Base-by-base conservation (phyloP, 2,113 vertebrate genomes). In the Chauna torquata region DNA sequence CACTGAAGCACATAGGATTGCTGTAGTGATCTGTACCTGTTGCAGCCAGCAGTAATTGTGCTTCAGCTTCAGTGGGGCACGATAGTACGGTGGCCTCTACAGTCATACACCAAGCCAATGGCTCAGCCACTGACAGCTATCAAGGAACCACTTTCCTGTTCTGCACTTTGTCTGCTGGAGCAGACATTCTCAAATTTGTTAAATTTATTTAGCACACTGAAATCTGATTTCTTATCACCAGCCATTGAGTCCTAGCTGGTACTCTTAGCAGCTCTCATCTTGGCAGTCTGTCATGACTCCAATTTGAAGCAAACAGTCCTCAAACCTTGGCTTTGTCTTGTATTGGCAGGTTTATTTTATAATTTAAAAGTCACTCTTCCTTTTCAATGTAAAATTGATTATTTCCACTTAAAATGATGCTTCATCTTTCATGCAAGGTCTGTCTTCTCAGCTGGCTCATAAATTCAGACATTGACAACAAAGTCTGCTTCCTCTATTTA, bases 401-500 rank as follows among this genome's bases (percentile, higher is more conserved):
- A 44, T 96, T 97, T 97, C 86, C 10, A 93, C 94, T 97, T 97
- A 62, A 90, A 94, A 90, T 92, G 22, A 62, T 45, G 42, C 62
- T 70, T 52, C 5, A 2, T 78, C 86, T 95, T 97, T 95, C 77
- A 86, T 85, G 44, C 44, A 86, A 69, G 38, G 28, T 7, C 90
- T 96, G 9, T 91, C 75, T 91, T 96, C 85, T 96, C 8, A 13
- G 55, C 74, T 91, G 47, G 69, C 54, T 91, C 69, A 82, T 80
- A 54, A 91, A 92, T 96, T 97, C 62, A 93, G 64, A 74, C 15
- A 58, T 11, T 81, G 57, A 82, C 50, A 90, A 70, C 70, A 96
- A 94, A 95, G 30, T 71, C 86, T 82, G 19, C 70, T 88, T 94
- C 96, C 91, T 97, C 65, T 96, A 81, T 98, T 98, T 98, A 84